These are phyloP conservation scores for Syngnathus acus DNA, from an alignment of 2,797 vertebrate species.

Conservation along the genomic window DNA sequence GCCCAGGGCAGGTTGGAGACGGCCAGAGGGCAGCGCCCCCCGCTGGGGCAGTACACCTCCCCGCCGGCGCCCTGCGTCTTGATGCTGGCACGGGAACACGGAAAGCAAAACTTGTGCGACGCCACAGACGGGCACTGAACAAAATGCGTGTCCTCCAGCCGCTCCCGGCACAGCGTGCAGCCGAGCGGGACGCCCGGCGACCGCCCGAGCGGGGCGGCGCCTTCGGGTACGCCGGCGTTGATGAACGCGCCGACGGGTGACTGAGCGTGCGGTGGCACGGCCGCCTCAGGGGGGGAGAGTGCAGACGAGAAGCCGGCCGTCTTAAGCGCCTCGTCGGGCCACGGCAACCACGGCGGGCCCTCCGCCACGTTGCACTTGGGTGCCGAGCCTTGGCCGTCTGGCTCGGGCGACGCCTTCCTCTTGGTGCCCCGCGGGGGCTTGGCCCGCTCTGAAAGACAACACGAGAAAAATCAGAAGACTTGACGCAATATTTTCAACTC, in stretches of 20 bases:
- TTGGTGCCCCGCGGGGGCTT: conserved; percentile 69
- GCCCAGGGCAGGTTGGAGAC: conserved; percentile 96
- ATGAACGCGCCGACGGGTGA: conserved; percentile 92
- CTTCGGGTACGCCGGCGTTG: conserved; percentile 85
- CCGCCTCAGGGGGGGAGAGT: conserved; percentile 76
- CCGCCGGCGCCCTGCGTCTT: conserved; percentile 93
- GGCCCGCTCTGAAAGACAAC: conserved; percentile 53
- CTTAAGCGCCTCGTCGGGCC: conserved; percentile 79
- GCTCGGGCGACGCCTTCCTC: conserved; percentile 88
- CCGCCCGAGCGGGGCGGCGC: conserved; percentile 75
- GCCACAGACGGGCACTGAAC: conserved; percentile 94
- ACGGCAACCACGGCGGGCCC: conserved; percentile 75
- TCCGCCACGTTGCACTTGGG: conserved; percentile 83
- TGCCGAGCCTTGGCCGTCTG: conserved; percentile 74
- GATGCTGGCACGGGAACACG: conserved; percentile 94
- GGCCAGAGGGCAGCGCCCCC: conserved; percentile 90
- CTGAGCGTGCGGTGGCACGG: conserved; percentile 72
- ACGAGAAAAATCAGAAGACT: neutral
- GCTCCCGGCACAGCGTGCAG: conserved; percentile 92
- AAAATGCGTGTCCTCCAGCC: conserved; percentile 95
- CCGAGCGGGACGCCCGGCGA: conserved; percentile 74
- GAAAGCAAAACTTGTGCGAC: conserved; percentile 96
- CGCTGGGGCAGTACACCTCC: conserved; percentile 94
- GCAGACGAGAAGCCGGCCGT: conserved; percentile 74
- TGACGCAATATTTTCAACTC: conserved; percentile 5